Percentiles rank a stretch among this genome's conserved stretches.
phyloP scores from a whole-genome alignment of 2,888 invertebrate species.

The Aphodius sticticus region DNA sequence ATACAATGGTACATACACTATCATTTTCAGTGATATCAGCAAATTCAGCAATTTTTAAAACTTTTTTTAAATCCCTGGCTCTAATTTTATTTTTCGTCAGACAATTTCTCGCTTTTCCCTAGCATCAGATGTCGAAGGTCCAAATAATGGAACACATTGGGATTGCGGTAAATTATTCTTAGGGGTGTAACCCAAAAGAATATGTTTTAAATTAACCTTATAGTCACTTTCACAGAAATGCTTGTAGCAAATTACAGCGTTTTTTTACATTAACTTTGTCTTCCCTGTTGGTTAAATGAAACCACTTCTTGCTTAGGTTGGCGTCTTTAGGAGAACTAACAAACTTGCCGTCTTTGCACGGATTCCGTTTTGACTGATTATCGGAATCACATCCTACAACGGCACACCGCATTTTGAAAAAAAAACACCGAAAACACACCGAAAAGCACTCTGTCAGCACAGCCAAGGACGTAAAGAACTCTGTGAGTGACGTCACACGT shows the following conservation, averaged over 20 bases:
- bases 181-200: no score
- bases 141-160: background rate
- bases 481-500: no score
- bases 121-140: background rate
- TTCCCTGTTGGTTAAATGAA: no score
- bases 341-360: no score
- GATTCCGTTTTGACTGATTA: background rate
- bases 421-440: background rate
- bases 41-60: background rate
- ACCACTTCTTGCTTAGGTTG: no score
- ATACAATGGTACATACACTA: no score
- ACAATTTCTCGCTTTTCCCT: background rate
- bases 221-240: background rate
- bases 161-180: background rate
- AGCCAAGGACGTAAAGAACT: no score
- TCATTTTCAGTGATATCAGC: no score
- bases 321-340: no score
- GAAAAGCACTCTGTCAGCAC: no score
- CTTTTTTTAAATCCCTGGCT: background rate
- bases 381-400: background rate
- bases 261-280: background rate
- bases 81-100: background rate
- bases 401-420: background rate
- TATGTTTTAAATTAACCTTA: background rate
- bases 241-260: background rate